Evolutionary conservation across 53 echinoderm and acorn worm species (phyloP).

Genomic region (Arbacia lixula): DNA sequence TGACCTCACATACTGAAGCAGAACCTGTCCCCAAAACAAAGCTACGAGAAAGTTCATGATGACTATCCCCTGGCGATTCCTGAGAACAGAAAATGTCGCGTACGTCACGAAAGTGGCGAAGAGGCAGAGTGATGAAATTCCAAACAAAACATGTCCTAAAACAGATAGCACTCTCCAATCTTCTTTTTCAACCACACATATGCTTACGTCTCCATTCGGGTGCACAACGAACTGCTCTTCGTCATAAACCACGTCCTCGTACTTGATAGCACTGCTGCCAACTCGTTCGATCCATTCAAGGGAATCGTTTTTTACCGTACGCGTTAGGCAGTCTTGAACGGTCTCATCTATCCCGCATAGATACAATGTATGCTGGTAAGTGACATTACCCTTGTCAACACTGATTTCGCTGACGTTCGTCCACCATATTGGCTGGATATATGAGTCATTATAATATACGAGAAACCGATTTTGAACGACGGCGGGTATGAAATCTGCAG

Average conservation of each 20-base stretch:
- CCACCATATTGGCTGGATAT: conserved; percentile 16
- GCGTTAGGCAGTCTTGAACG: conserved; percentile 1
- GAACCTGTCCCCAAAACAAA: conserved; percentile 21
- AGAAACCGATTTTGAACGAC: background rate
- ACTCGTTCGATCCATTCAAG: conserved; percentile 6
- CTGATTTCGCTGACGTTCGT: background rate
- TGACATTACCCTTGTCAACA: background rate
- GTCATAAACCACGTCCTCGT: background rate
- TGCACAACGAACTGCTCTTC: background rate
- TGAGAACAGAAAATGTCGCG: background rate
- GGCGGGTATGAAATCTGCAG: background rate
- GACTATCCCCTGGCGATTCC: conserved; percentile 28
- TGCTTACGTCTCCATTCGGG: conserved; percentile 21
- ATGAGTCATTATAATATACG: conserved; percentile 10
- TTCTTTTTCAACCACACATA: background rate
- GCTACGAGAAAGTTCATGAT: conserved; percentile 38
- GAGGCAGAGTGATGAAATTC: background rate
- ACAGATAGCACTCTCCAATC: background rate
- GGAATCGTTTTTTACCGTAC: background rate
- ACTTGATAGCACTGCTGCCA: background rate
- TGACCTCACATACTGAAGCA: conserved; percentile 19
- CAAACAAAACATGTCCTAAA: conserved; percentile 9
- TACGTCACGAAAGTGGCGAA: conserved; percentile 16
- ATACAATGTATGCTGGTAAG: background rate
- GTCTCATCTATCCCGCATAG: background rate